Base-by-base conservation (phyloP, 2,888 invertebrate genomes). In the Cactoblastis cactorum region DNA sequence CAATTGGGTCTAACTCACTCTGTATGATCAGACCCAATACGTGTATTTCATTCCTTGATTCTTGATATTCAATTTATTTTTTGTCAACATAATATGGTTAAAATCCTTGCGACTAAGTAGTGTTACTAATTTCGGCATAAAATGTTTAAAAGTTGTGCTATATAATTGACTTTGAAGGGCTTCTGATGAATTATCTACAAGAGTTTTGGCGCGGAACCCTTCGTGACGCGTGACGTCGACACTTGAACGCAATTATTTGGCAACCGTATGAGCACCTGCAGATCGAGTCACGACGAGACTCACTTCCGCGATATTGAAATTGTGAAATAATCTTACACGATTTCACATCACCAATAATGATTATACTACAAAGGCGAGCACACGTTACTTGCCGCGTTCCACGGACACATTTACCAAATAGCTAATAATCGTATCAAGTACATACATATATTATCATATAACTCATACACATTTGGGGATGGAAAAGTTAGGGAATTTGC, bases 281-380 rank as follows among this genome's bases (percentile, higher is more conserved):
- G 24, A 22, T 22, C 41, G 19, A 41, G 14, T 24, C 24, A 14
- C 41, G 38, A 35, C 32, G 11, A 2, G 32, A 32, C 34, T 14
- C 8, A 24, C 41, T 41, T 41, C 41, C 41, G 41, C 9, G 22
- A 41, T 24, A 12, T 24, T 24, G 8, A 14, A 6, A n/a, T n/a
- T n/a, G 24, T n/a, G 24, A 41, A 41, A 41, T 41, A 24, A 41
- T 24, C 12, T 24, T 14, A 12, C 41, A 41, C 41, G 41, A 24
- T 41, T 41, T 24, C 24, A 41, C 24, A 24, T 41, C 14, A 41
- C 14, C 41, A 41, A 41, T 22, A 14, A 41, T 41, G 24, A 41
- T 24, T 19, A 41, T 41, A 22, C 14, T n/a, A 8, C 24, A 6
- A 22, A 41, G 24, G 9, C 24, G 41, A 12, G 0, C 24, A 22